These are phyloP conservation scores for Paratrypauchen microcephalus DNA, from an alignment of 2,797 vertebrate species.

Conservation along the genomic window DNA sequence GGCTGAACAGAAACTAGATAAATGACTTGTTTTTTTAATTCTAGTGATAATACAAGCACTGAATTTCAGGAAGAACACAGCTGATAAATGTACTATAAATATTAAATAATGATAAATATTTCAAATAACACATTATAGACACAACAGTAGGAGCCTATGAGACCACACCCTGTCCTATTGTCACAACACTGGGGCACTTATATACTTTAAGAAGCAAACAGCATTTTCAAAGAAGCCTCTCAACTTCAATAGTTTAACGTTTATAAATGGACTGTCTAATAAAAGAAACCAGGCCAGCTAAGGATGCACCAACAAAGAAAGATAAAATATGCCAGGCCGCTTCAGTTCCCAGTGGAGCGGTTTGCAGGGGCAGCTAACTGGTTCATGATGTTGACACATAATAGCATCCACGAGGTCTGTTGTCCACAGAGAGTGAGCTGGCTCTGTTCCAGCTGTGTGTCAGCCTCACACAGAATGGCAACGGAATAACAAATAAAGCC, in stretches of 20 bases:
- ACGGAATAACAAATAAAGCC: constrained; percentile 63
- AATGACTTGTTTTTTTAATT: not conserved
- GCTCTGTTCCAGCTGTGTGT: constrained; percentile 58
- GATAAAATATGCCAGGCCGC: constrained; percentile 19
- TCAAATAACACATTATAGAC: not conserved
- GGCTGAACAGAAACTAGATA: not conserved
- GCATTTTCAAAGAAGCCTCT: constrained; percentile 2
- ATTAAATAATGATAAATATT: not conserved
- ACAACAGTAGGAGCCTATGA: constrained; percentile 10
- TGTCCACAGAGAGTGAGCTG: constrained; percentile 35
- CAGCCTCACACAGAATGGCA: constrained; percentile 57
- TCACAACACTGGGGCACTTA: not conserved
- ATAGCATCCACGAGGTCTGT: constrained; percentile 35
- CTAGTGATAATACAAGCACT: not conserved
- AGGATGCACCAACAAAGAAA: constrained; percentile 16
- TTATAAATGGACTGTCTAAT: constrained; percentile 38
- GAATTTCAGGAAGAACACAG: not conserved
- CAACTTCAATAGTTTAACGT: constrained; percentile 23
- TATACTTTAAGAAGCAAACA: constrained; percentile 28
- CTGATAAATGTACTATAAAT: not conserved
- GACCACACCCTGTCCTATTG: constrained; percentile 8
- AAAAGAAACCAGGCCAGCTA: constrained; percentile 41
- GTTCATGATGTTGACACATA: constrained; percentile 35
- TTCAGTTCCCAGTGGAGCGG: not conserved
- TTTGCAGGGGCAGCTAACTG: constrained; percentile 23